Evolutionary conservation across 2,797 vertebrate genomes (phyloP).

Genomic region (Eulemur mongoz): DNA sequence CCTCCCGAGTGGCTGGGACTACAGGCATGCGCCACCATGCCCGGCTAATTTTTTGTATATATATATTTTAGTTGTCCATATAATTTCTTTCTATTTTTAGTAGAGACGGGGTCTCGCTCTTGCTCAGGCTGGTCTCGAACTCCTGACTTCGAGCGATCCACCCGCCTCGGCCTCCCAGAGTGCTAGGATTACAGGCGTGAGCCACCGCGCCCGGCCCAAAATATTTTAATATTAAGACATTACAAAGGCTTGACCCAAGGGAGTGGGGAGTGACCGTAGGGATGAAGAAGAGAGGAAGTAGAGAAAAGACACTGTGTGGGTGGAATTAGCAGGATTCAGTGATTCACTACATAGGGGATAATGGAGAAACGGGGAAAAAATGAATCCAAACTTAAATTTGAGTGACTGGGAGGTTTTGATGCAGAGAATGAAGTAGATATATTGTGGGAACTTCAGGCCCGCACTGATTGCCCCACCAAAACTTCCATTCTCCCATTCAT

Average conservation of each 20-base stretch:
- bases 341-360: neutral
- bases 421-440: neutral
- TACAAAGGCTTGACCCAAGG: neutral
- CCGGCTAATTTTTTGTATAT: too few species aligned
- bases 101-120: too few species aligned
- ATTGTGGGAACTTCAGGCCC: neutral
- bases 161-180: too few species aligned
- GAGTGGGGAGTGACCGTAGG: neutral
- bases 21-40: too few species aligned
- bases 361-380: neutral
- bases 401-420: neutral
- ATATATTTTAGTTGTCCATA: too few species aligned
- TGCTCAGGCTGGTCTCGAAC: too few species aligned
- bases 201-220: too few species aligned
- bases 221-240: neutral
- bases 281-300: neutral
- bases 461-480: neutral
- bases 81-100: too few species aligned
- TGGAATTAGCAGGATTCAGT: neutral
- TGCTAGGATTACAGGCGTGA: too few species aligned
- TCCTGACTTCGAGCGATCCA: too few species aligned
- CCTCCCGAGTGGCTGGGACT: too few species aligned
- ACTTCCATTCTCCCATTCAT: neutral
- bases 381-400: neutral
- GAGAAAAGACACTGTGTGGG: neutral